phyloP scores from a whole-genome alignment of 2,888 invertebrate genomes.

The Orthosia incerta region DNA sequence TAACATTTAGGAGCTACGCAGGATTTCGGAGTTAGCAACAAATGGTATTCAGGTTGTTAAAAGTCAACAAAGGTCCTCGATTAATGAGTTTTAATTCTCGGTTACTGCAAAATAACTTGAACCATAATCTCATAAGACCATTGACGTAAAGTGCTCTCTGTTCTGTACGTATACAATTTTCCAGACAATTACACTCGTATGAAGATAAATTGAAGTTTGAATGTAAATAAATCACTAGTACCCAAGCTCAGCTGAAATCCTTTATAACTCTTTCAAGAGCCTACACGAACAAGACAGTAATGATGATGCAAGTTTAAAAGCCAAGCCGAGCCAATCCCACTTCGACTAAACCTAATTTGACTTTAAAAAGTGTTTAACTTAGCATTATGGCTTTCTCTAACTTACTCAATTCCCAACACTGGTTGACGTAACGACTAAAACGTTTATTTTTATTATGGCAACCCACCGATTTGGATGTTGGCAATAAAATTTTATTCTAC shows the following conservation, averaged over 20 bases:
- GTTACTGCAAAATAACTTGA: conserved; percentile 20
- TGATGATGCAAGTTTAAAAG: conserved; percentile 68
- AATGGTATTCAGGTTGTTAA: conserved; percentile 13
- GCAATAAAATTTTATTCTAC: conserved; percentile 67
- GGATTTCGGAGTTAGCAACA: conserved; percentile 9
- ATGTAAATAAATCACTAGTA: conserved; percentile 48
- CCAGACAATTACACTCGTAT: conserved; percentile 25
- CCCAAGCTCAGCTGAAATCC: conserved; percentile 37
- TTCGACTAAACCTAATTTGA: conserved; percentile 64
- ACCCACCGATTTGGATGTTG: conserved; percentile 65
- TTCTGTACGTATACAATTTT: conserved; percentile 22
- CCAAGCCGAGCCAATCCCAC: conserved; percentile 53
- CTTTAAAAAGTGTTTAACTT: conserved; percentile 70
- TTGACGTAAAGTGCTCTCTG: conserved; percentile 17
- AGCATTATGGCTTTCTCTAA: conserved; percentile 67
- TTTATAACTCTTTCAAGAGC: conserved; percentile 47
- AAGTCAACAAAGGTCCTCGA: conserved; percentile 14
- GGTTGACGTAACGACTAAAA: conserved; percentile 68
- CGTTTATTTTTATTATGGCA: conserved; percentile 73
- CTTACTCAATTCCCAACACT: conserved; percentile 68
- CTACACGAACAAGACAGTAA: conserved; percentile 60
- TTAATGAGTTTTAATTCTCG: conserved; percentile 25
- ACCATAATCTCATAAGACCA: conserved; percentile 10
- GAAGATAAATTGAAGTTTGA: conserved; percentile 43
- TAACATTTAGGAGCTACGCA: conserved; percentile 40